These are phyloP conservation scores for Heliconius eleuchia DNA, from an alignment of 1,140 invertebrate species.

Conservation along the genomic window DNA sequence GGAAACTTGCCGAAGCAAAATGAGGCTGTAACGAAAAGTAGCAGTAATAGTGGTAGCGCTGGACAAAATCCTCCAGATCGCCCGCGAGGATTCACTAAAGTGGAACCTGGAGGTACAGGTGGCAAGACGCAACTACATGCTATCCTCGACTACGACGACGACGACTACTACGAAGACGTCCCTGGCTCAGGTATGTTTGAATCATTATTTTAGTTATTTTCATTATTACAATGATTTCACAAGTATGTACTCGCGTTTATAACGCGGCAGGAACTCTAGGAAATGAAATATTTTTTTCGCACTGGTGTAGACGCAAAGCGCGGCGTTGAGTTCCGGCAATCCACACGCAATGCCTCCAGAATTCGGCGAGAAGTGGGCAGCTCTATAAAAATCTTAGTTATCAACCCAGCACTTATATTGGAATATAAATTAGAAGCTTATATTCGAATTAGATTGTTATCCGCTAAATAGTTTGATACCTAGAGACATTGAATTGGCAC, in stretches of 20 bases:
- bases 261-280: no score
- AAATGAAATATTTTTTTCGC: no score
- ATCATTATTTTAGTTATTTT: background rate
- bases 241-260: no score
- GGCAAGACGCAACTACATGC: slow-evolving; percentile 86
- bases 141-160: slow-evolving; percentile 86
- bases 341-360: no score
- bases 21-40: slow-evolving; percentile 47
- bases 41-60: slow-evolving; percentile 48
- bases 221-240: background rate
- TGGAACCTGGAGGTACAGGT: slow-evolving; percentile 78
- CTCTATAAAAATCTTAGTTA: background rate
- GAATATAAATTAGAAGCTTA: slow-evolving; percentile 31
- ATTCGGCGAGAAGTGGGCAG: no score
- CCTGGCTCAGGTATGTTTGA: slow-evolving; percentile 56
- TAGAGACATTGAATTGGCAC: slow-evolving; percentile 45
- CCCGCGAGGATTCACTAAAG: slow-evolving; percentile 80
- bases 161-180: slow-evolving; percentile 82
- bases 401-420: slow-evolving; percentile 9
- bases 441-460: slow-evolving; percentile 43
- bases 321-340: no score
- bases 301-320: no score
- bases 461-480: slow-evolving; percentile 40
- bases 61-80: slow-evolving; percentile 57
- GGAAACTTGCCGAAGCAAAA: slow-evolving; percentile 45